Base-by-base conservation (phyloP, 2,113 vertebrate genomes). In the Triplophysa siluroides region DNA sequence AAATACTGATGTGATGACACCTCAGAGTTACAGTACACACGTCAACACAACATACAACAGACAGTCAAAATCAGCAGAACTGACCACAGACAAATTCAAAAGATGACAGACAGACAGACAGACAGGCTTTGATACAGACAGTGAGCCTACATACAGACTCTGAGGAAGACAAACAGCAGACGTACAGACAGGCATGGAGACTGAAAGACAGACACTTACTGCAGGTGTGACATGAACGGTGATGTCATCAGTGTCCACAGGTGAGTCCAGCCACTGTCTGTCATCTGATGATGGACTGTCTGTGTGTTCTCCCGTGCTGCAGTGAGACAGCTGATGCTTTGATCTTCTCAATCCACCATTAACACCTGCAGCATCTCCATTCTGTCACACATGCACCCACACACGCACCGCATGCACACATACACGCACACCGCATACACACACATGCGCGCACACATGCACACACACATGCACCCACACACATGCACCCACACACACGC, bases 361-460 rank as follows among this genome's bases (percentile, higher is more conserved):
- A 50, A 92, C 0, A 0, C 94, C 94, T 66, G 94, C 94, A 83
- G 88, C 92, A 74, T 96, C 95, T 80, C 95, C 96, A 7, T 98
- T 98, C 92, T 96, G 94, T 19, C 81, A 56, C 2, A 33, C 67
- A 73, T 3, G 26, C 18, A 60, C 19, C 8, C 18, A 58, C 26
- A 63, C 41, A 50, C 14, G 8, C 23, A 24, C 56, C n/a, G n/a
- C n/a, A 61, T 21, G 1, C 2, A 16, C 16, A 9, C 2, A 2
- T 1, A 24, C 24, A 1, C 24, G 24, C 24, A 24, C 24, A 24
- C 24, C n/a, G n/a, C n/a, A n/a, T n/a, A n/a, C n/a, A n/a, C n/a
- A n/a, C n/a, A n/a, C n/a, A n/a, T n/a, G n/a, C n/a, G n/a, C n/a
- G n/a, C n/a, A n/a, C n/a, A n/a, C n/a, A n/a, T n/a, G n/a, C n/a